Conservation (phyloP, 2,888 invertebrate genomes). For the Cremastobaeus sp. region DNA sequence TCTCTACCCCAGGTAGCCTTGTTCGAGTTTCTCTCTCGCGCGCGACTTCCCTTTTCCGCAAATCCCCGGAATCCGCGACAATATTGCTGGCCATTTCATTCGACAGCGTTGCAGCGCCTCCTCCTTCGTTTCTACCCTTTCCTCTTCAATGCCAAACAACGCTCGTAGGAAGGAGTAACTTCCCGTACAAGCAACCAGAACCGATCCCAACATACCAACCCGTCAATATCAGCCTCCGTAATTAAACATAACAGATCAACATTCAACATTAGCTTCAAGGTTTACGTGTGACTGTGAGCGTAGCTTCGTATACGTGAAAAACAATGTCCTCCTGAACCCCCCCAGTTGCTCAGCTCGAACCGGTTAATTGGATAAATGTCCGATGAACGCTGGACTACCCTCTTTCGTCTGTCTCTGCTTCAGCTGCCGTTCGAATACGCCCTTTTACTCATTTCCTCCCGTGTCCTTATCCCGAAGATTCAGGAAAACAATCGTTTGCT, state of each 20-base stretch:
- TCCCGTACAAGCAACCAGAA: conserved; percentile 70
- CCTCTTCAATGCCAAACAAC: conserved; percentile 63
- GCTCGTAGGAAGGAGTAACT: conserved; percentile 74
- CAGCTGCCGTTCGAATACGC: conserved; percentile 58
- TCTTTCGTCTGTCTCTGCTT: conserved; percentile 64
- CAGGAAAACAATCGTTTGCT: conserved; percentile 72
- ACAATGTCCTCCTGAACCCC: conserved; percentile 63
- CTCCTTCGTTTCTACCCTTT: conserved; percentile 70
- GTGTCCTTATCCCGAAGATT: conserved; percentile 70
- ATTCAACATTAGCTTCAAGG: conserved; percentile 69
- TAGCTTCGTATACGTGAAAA: conserved; percentile 57
- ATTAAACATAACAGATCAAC: conserved; percentile 79
- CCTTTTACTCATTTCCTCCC: conserved; percentile 71
- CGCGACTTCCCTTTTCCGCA: conserved; percentile 62
- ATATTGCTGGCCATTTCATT: conserved; percentile 78
- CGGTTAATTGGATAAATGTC: conserved; percentile 79
- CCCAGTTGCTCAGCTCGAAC: conserved; percentile 70
- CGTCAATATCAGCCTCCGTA: conserved; percentile 76
- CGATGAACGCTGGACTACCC: conserved; percentile 71
- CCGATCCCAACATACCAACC: conserved; percentile 73
- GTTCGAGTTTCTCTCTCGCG: conserved; percentile 50
- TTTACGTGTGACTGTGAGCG: conserved; percentile 45
- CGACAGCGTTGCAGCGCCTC: conserved; percentile 72
- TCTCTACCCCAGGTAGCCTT: conserved; percentile 62
- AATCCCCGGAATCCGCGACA: conserved; percentile 74